Evolutionary conservation across 2,113 vertebrate species (phyloP).

Genomic region (Orthochromis indermauri): DNA sequence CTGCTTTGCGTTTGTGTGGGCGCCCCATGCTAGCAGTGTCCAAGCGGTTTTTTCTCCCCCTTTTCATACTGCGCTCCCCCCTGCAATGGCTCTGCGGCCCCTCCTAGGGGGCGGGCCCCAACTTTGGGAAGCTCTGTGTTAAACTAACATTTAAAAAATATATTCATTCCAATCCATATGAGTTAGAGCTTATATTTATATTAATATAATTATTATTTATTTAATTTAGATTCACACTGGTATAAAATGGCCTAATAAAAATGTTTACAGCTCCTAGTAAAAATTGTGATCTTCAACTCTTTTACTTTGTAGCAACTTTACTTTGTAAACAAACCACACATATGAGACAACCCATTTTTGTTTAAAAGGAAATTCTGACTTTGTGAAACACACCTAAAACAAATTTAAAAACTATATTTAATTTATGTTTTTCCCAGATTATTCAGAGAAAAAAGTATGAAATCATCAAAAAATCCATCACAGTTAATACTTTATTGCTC

Average conservation of each 20-base stretch:
- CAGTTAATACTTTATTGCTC: not conserved
- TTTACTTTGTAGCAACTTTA: not conserved
- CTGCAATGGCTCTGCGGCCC: accelerated
- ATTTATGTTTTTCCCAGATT: not conserved
- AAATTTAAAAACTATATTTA: not conserved
- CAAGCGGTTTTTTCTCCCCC: not conserved
- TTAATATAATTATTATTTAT: not conserved
- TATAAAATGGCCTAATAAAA: not conserved
- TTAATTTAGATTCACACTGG: not conserved
- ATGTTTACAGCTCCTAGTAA: not conserved
- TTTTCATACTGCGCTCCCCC: accelerated
- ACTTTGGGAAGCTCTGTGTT: not conserved
- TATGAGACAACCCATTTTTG: not conserved
- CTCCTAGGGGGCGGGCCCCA: accelerated
- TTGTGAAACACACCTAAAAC: not conserved
- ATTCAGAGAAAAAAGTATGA: not conserved
- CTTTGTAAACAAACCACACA: not conserved
- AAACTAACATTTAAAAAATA: not conserved
- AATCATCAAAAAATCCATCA: not conserved
- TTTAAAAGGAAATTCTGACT: not conserved
- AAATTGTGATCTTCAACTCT: not conserved
- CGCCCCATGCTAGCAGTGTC: accelerated
- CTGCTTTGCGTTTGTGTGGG: not conserved
- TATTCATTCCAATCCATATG: not conserved
- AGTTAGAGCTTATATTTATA: not conserved